Base-by-base conservation (phyloP, 2,797 vertebrate species). In the Molossus alvarezi region DNA sequence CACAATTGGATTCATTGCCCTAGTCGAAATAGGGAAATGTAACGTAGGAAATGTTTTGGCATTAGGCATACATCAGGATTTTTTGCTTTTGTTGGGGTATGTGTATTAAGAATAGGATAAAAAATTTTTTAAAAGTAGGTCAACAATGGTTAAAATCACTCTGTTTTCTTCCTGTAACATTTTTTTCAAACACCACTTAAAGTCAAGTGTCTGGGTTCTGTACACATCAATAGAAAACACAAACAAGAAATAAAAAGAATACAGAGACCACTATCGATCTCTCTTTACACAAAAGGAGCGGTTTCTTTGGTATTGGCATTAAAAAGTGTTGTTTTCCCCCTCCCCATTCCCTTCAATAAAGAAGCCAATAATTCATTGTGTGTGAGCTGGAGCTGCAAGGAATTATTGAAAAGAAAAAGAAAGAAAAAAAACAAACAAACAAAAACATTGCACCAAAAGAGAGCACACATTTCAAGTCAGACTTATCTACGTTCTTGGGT, bases 231-330 rank as follows among this genome's bases (percentile, higher is more conserved):
- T 83, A 95, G 86, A 91, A 97, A 96, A 90, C 48, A 95, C 80
- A 97, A 95, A 95, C 92, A 96, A 97, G 90, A 94, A 96, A 88
- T 18, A 93, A 57, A 94, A 97, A 89, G 88, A 95, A 82, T 80
- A 85, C 53, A 94, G 85, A 96, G 53, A 60, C 53, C 17, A 82
- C 86, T 97, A 96, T 97, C 1, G 89, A 97, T 96, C 58, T 11
- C 1, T 94, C 53, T 81, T 64, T 72, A 71, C 84, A 95, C 86
- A 96, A 95, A 97, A 97, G 86, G 83, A 96, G 67, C 95, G 94
- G 45, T 94, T 97, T 97, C 95, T 97, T 95, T 93, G 72, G 80
- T 94, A 90, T 58, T 86, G 79, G 79, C 67, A 96, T 97, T 94
- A 94, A 96, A 94, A 91, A 73, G 29, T 96, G 27, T 11, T 94